phyloP scores from a whole-genome alignment of 2,797 vertebrate genomes.

The Caiman crocodilus region DNA sequence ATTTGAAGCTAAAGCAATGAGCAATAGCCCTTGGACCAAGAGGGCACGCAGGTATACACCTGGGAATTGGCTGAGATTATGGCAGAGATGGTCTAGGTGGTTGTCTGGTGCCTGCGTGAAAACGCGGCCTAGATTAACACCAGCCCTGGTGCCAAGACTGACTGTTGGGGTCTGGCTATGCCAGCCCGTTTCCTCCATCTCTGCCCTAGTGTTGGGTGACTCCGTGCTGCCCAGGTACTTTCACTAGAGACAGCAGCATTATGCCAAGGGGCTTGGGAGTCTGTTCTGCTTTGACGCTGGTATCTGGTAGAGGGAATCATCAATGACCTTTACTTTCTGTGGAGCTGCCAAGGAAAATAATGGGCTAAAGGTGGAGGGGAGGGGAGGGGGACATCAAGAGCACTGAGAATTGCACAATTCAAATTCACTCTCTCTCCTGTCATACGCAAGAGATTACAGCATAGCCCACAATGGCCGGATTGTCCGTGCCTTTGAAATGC shows the following conservation, averaged over 20 bases:
- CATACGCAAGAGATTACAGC: background rate
- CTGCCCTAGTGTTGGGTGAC: background rate
- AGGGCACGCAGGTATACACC: background rate
- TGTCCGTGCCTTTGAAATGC: background rate
- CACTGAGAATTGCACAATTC: background rate
- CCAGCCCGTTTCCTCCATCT: background rate
- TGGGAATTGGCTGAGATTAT: background rate
- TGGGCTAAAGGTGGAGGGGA: background rate
- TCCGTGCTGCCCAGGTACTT: background rate
- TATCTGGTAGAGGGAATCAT: background rate
- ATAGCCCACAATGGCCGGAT: background rate
- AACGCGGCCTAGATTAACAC: fast-evolving
- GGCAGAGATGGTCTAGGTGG: no score
- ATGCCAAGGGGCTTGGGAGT: background rate
- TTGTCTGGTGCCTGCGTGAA: fast-evolving
- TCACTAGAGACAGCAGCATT: background rate
- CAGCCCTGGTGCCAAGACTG: background rate
- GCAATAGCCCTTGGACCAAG: no score
- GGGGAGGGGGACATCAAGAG: background rate
- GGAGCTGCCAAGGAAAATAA: background rate
- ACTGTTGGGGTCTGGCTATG: background rate
- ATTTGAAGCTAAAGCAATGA: no score
- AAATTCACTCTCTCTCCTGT: background rate
- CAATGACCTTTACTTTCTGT: background rate
- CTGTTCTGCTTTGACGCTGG: no score